A percentile compares a stretch with the other conserved stretches of the same genome.
phyloP scores from a whole-genome alignment of 2,888 invertebrate species.

The Boloria selene region DNA sequence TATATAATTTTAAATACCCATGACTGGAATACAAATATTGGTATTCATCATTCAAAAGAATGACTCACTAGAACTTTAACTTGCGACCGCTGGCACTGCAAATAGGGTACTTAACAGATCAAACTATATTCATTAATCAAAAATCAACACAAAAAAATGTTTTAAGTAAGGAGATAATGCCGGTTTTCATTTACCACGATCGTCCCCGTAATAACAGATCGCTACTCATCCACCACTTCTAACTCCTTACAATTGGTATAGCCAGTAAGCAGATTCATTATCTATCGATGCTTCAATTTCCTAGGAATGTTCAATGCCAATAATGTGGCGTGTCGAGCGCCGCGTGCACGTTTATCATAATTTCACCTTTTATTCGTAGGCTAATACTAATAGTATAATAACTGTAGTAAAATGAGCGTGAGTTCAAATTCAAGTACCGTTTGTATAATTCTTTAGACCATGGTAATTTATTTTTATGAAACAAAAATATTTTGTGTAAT shows the following conservation, averaged over 20 bases:
- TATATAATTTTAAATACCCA: no score
- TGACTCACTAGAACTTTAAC: no score
- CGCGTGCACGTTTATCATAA: conserved; percentile 20
- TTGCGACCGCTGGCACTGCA: no score
- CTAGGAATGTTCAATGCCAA: conserved; percentile 13
- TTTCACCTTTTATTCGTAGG: conserved; percentile 9
- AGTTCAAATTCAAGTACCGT: not conserved
- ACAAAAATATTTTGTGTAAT: no score
- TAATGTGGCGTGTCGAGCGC: conserved; percentile 19
- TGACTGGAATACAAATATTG: no score
- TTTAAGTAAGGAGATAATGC: no score
- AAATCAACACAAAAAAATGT: no score
- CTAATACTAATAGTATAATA: not conserved
- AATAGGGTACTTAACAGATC: no score
- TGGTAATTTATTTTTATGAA: no score
- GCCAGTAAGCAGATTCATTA: conserved; percentile 19
- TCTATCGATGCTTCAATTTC: conserved; percentile 23
- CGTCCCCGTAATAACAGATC: not conserved
- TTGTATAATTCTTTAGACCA: not conserved
- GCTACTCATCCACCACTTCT: conserved; percentile 3
- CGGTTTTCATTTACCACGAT: not conserved
- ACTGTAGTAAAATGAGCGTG: not conserved
- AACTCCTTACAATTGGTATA: conserved; percentile 19
- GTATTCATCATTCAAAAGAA: no score
- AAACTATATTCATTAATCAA: no score